Base-by-base conservation (phyloP, 92 coral and sea anemone species). In the Epizoanthus fatuus region DNA sequence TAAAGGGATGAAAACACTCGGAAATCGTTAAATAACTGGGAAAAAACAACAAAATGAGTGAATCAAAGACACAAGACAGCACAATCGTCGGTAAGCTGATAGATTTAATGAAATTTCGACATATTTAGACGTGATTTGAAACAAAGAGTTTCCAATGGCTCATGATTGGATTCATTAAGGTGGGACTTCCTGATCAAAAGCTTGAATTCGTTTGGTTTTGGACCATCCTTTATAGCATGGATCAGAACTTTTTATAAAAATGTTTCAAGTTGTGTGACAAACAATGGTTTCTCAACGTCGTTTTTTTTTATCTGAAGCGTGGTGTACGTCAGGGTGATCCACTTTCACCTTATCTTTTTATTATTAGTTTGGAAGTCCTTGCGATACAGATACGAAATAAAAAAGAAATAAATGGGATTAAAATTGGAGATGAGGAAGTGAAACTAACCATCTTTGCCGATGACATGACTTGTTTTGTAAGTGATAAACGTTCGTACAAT, bases 301-400 rank as follows among this genome's bases (percentile, higher is more conserved):
- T 42, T 12, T 64, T 54, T 54, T 75, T 75, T n/a, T 13, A 85
- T 2, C 47, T 60, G 19, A 54, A 75, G 51, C 57, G 81, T 47
- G 75, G 77, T 3, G 63, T 85, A n/a, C 83, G 84, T 14, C 89
- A 85, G 72, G 74, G 89, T 38, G 89, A 85, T 52, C 84, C 89
- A 11, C 75, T 75, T 6, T 85, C 89, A 51, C 72, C 76, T 12
- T 74, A 32, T 51, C 40, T 63, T 4, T 76, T 85, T 38, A 76
- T 75, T n/a, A 74, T 85, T 29, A 63, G 29, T 16, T 60, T 85
- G 25, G 74, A 86, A 44, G 53, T 80, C 3, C 75, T 80, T 42
- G 85, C 75, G 17, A 64, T 80, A 39, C 64, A 66, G 2, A 45
- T 80, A 64, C n/a, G 64, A 16, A 44, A 63, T 20, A 80, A 63